These are phyloP conservation scores for Catharus fuscescens DNA, from an alignment of 2,113 vertebrate genomes.

Conservation along the genomic window DNA sequence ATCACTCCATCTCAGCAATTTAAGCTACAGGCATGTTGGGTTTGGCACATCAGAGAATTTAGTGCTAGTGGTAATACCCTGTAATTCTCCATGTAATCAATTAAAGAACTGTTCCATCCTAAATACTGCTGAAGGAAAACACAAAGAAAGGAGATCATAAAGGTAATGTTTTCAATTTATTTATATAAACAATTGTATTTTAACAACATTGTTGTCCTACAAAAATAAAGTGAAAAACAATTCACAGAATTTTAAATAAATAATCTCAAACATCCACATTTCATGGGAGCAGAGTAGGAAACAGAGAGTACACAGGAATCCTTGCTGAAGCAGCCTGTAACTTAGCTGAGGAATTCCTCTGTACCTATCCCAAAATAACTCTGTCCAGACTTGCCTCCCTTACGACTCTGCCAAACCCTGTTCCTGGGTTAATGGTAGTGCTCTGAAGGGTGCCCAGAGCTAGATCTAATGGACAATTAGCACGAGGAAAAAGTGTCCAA, in stretches of 20 bases:
- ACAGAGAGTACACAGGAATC: background rate
- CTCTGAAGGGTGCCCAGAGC: background rate
- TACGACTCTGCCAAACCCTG: background rate
- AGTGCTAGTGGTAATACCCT: background rate
- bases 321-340: background rate
- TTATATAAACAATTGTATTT: conserved; percentile 39
- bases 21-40: background rate
- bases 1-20: background rate
- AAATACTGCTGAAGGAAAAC: background rate
- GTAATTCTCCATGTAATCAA: background rate
- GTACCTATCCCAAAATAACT: background rate
- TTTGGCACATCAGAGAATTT: background rate
- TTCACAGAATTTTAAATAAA: conserved; percentile 63
- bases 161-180: conserved; percentile 32
- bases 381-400: background rate
- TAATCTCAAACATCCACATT: conserved; percentile 21
- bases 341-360: background rate
- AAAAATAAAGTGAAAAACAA: conserved; percentile 63
- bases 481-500: background rate
- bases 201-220: conserved; percentile 32
- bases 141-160: background rate
- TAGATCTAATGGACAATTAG: background rate
- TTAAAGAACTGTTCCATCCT: background rate
- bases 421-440: background rate
- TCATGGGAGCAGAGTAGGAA: background rate